Conservation (phyloP, 2,888 invertebrate genomes). For the Nomada ferruginata region DNA sequence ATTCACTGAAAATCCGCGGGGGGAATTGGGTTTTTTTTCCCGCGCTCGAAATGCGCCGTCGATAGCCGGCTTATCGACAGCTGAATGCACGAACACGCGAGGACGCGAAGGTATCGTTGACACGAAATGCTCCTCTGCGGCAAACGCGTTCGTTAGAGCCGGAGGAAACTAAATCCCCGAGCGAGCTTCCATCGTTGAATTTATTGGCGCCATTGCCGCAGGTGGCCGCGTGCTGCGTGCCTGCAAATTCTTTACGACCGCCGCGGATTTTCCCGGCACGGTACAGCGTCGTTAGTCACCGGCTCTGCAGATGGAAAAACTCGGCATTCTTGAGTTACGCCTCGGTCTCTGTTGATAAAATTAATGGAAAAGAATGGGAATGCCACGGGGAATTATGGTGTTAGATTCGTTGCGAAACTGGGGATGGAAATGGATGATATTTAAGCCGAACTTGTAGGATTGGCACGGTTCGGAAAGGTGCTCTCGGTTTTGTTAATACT, state of each 20-base stretch:
- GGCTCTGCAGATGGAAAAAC: conserved; percentile 21
- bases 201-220: conserved; percentile 57
- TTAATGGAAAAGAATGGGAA: neutral
- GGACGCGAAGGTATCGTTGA: conserved; percentile 11
- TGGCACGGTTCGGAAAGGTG: too few relatives aligned
- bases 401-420: neutral
- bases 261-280: conserved; percentile 46
- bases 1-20: conserved; percentile 31
- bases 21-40: conserved; percentile 14
- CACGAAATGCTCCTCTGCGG: conserved; percentile 20
- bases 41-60: neutral
- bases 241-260: conserved; percentile 53
- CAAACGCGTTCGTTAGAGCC: conserved; percentile 50
- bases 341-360: neutral
- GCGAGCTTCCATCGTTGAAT: conserved; percentile 46
- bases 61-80: conserved; percentile 49
- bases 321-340: neutral
- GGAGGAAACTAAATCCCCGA: conserved; percentile 46
- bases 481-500: too few relatives aligned
- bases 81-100: conserved; percentile 25
- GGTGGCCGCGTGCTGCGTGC: conserved; percentile 58
- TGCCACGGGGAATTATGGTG: neutral
- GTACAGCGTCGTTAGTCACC: conserved; percentile 38
- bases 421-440: neutral
- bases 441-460: neutral